Evolutionary conservation across 2,797 vertebrate genomes (phyloP).

Genomic region (Phylloscopus collybita): DNA sequence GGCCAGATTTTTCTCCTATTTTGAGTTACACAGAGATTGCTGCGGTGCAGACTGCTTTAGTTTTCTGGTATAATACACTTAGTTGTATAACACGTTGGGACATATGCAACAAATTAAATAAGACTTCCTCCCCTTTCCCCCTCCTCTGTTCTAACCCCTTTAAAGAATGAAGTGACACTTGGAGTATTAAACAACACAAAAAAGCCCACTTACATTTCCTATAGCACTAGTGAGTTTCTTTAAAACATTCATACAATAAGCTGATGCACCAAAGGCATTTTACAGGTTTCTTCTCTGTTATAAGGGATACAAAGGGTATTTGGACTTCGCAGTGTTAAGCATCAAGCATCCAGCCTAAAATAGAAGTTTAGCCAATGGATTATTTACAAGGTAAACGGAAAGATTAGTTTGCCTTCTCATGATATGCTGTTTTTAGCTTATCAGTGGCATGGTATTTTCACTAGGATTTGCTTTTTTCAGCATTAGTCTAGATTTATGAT

Average conservation of each 20-base stretch:
- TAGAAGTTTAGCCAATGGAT: conserved; percentile 40
- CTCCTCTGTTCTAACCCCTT: conserved; percentile 55
- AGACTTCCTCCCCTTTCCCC: conserved; percentile 66
- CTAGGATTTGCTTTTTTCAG: conserved; percentile 17
- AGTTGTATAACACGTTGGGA: conserved; percentile 66
- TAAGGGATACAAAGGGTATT: conserved; percentile 43
- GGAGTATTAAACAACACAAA: conserved; percentile 61
- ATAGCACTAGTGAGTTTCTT: conserved; percentile 52
- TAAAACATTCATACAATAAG: conserved; percentile 28
- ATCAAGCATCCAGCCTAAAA: conserved; percentile 37
- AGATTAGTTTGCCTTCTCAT: conserved; percentile 53
- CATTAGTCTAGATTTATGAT: conserved; percentile 30
- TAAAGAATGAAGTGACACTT: conserved; percentile 71
- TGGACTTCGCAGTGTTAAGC: conserved; percentile 37
- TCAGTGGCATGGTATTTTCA: neutral
- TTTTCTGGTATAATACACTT: conserved; percentile 59
- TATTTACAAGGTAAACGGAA: conserved; percentile 46
- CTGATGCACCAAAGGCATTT: conserved; percentile 48
- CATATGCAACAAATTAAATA: conserved; percentile 71
- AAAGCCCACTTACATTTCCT: conserved; percentile 57
- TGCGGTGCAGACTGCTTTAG: conserved; percentile 38
- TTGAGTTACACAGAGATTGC: conserved; percentile 45
- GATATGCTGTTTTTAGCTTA: conserved; percentile 30
- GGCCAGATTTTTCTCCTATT: conserved; percentile 63
- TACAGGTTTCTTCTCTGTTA: conserved; percentile 61